Conservation (phyloP, 1,140 invertebrate species). For the Mamestra configurata region DNA sequence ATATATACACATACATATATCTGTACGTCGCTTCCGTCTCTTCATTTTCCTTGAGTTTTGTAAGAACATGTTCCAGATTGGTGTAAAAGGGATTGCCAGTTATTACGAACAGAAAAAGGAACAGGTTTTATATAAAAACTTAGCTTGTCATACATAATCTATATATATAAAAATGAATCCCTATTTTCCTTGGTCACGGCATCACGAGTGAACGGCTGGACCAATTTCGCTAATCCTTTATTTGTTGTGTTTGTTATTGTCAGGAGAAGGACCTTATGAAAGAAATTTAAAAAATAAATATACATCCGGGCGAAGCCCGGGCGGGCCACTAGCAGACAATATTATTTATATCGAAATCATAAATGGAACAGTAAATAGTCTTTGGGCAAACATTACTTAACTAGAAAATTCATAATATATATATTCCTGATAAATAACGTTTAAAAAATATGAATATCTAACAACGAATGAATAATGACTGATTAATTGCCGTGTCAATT, state of each 20-base stretch:
- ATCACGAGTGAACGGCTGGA: too few species aligned
- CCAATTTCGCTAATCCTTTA: too few species aligned
- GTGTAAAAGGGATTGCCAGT: slow-evolving; percentile 18
- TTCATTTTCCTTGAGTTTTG: slow-evolving; percentile 24
- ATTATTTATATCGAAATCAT: background rate
- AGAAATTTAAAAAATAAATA: too few species aligned
- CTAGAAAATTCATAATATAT: background rate
- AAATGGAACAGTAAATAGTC: background rate
- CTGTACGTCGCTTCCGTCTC: background rate
- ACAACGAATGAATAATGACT: slow-evolving; percentile 2
- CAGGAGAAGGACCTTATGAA: too few species aligned
- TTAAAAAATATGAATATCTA: background rate
- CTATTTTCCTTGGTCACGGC: too few species aligned
- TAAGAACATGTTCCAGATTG: slow-evolving; percentile 20
- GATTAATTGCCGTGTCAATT: background rate
- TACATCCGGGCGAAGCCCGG: too few species aligned
- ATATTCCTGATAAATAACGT: background rate
- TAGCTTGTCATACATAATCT: too few species aligned
- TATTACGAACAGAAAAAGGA: slow-evolving; percentile 5
- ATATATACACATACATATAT: background rate
- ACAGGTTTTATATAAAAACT: background rate
- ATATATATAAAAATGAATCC: too few species aligned
- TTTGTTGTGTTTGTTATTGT: too few species aligned
- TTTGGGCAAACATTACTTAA: background rate
- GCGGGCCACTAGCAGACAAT: too few species aligned